phyloP scores from a whole-genome alignment of 1,140 invertebrate species.

The Drosophila oshimai region DNA sequence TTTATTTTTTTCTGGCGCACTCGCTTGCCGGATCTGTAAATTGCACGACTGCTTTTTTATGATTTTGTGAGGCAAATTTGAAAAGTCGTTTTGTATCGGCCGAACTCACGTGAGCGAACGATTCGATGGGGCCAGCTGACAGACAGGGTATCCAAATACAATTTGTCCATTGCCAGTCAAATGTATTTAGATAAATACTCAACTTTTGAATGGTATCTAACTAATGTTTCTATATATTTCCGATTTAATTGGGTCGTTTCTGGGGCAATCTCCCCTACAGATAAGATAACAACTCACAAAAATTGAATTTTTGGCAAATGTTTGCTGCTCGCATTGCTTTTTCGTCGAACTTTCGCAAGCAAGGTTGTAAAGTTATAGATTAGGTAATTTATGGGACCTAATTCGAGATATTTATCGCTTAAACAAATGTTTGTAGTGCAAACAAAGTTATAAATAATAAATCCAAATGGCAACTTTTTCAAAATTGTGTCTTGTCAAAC shows the following conservation, averaged over 20 bases:
- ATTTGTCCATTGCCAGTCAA: constrained; percentile 63
- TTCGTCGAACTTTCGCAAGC: not conserved
- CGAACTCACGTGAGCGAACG: constrained; percentile 60
- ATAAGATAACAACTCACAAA: constrained; percentile 27
- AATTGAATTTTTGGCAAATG: constrained; percentile 7
- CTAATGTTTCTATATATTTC: not conserved
- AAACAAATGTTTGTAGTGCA: constrained; percentile 1
- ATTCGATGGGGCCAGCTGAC: constrained; percentile 48
- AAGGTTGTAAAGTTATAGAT: not conserved
- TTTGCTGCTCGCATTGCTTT: not conserved
- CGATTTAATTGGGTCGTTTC: constrained; percentile 9
- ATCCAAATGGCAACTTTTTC: not conserved
- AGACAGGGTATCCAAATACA: constrained; percentile 57
- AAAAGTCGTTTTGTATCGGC: constrained; percentile 63
- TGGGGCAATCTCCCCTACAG: constrained; percentile 8
- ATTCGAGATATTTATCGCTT: not conserved
- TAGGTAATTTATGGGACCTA: constrained; percentile 1
- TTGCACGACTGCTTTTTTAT: constrained; percentile 28
- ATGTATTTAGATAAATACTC: constrained; percentile 14
- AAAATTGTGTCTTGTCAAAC: not conserved
- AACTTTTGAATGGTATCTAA: not conserved
- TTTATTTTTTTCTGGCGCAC: not conserved
- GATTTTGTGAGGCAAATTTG: constrained; percentile 43
- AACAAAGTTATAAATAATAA: not conserved
- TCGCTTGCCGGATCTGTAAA: constrained; percentile 47